Evolutionary conservation across 1,140 invertebrate species (phyloP), one percentile per base, ranked within the genome.

Genomic region (Leptinotarsa lineolata): DNA sequence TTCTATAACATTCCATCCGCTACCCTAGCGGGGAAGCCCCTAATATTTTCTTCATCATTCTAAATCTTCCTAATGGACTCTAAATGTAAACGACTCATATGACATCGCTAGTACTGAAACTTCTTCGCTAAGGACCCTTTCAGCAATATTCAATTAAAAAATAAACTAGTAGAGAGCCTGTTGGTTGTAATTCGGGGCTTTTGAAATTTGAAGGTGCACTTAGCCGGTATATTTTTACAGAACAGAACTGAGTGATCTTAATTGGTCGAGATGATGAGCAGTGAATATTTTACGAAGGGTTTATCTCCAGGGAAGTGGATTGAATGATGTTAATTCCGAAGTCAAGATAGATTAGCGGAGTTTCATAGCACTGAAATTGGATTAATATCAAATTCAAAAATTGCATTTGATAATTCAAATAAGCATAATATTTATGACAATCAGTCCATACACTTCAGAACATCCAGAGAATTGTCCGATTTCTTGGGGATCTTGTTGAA

Each of bases 1-100:
- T 22, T 63, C 24, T 21, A 30, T 30, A 21, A 30, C 61, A 21
- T 30, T 30, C 65, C 24, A 24, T 44, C 18, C 24, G 24, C 39
- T 15, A 45, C 61, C 61, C 61, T 16, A 63, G 20, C 61, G 4
- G 20, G 20, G 61, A 21, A 63, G 48, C 21, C 61, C 61, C 61
- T 63, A 63, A 63, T 63, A 45, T 67, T 45, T 45, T 67, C 65
- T 67, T 45, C 65, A 67, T 67, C 65, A 67, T n/a, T 24, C 39
- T 45, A 45, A 67, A 67, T 67, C 65, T 67, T 67, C n/a, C 72
- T 73, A 73, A 73, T 73, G 72, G 72, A 73, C 72, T 73, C 72
- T 73, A 58, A 69, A 73, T 68, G 64, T 65, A 69, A 63, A 58
- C 44, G 72, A 59, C 45, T 73, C 72, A 46, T 68, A 61, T 73